Conservation (phyloP, 2,888 invertebrate species). For the Girardia tigrina region DNA sequence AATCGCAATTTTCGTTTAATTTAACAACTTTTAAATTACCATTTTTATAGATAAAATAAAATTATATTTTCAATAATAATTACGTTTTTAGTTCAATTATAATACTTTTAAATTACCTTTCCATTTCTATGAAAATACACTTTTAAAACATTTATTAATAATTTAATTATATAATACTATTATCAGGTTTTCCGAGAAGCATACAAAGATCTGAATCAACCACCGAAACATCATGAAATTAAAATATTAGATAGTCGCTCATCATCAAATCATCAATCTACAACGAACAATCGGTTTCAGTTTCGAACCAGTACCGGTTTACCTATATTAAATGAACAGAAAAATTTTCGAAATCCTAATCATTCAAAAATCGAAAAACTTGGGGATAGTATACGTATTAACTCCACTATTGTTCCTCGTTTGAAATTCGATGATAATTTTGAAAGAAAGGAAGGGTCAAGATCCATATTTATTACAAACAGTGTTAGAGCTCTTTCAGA, state of each 20-base stretch:
- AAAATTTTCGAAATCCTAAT: not conserved
- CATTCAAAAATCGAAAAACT: not conserved
- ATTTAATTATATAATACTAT: too few relatives aligned
- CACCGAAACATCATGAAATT: not conserved
- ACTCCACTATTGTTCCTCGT: conserved; percentile 5
- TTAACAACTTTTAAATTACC: too few relatives aligned
- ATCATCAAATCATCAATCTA: not conserved
- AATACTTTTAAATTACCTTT: too few relatives aligned
- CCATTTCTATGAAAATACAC: too few relatives aligned
- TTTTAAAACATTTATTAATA: too few relatives aligned
- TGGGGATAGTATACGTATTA: not conserved
- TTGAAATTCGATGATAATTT: not conserved
- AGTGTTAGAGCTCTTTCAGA: not conserved
- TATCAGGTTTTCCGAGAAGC: conserved; percentile 12
- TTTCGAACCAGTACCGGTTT: not conserved
- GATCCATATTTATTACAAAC: not conserved
- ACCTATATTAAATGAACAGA: not conserved
- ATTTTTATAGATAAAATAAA: too few relatives aligned
- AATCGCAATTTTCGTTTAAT: too few relatives aligned
- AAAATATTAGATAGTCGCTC: not conserved
- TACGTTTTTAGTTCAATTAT: too few relatives aligned
- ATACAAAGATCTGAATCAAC: not conserved
- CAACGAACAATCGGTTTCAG: not conserved
- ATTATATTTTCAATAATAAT: too few relatives aligned
- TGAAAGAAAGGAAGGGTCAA: not conserved